Conservation (phyloP, 1,140 invertebrate species). For the Drosophila azteca region DNA sequence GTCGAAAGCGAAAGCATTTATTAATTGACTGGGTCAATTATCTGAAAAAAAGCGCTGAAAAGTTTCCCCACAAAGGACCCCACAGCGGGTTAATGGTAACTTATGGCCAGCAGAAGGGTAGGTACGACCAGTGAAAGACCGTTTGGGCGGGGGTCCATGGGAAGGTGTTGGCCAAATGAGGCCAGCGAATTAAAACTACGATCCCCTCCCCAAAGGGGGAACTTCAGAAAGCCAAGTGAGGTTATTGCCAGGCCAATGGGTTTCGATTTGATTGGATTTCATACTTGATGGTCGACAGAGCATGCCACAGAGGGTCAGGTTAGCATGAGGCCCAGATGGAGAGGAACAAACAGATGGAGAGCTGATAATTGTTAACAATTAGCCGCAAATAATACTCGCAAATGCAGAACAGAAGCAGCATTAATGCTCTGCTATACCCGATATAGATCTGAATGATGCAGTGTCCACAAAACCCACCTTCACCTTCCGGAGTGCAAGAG, state of each 20-base stretch:
- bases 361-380: too few relatives aligned
- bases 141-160: neutral
- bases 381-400: too few relatives aligned
- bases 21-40: constrained; percentile 71
- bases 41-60: constrained; percentile 19
- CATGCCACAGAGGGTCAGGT: neutral
- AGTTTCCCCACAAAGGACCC: constrained; percentile 12
- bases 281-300: constrained; percentile 17
- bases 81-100: constrained; percentile 12
- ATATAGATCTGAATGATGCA: too few relatives aligned
- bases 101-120: neutral
- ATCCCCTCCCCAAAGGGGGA: constrained; percentile 4
- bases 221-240: constrained; percentile 33
- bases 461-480: too few relatives aligned
- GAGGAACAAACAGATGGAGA: too few relatives aligned
- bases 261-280: constrained; percentile 57
- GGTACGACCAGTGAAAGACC: too few relatives aligned
- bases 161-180: constrained; percentile 19
- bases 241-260: constrained; percentile 41
- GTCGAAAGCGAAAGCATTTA: constrained; percentile 54
- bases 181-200: constrained; percentile 31
- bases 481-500: too few relatives aligned
- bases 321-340: too few relatives aligned
- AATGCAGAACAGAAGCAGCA: too few relatives aligned
- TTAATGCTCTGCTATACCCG: too few relatives aligned